Evolutionary conservation across 1,140 invertebrate species (phyloP).

Genomic region (Neodiprion fabricii): DNA sequence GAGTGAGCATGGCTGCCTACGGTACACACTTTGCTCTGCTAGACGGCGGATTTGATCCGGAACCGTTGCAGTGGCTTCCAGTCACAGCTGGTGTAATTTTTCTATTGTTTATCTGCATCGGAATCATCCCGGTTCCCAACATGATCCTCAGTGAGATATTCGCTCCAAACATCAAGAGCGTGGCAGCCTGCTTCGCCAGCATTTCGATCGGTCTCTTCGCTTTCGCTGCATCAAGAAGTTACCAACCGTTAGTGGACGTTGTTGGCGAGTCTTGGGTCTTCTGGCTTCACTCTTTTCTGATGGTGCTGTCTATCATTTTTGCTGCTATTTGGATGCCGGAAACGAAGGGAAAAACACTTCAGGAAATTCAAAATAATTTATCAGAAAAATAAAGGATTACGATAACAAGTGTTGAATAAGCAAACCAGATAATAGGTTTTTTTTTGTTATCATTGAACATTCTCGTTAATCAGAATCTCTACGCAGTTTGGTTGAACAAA

Average conservation of each 20-base stretch:
- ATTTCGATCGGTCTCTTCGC: conserved; percentile 75
- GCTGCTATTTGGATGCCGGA: conserved; percentile 74
- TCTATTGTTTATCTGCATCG: conserved; percentile 71
- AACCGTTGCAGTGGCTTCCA: conserved; percentile 63
- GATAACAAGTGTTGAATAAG: neutral
- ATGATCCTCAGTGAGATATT: conserved; percentile 79
- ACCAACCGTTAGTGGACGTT: conserved; percentile 67
- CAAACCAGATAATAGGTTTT: too few relatives aligned
- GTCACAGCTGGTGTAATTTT: conserved; percentile 67
- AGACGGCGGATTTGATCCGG: neutral
- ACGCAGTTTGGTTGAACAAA: too few relatives aligned
- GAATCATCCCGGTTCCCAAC: conserved; percentile 75
- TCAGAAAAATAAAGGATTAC: neutral
- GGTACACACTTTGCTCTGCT: conserved; percentile 7
- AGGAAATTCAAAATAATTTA: conserved; percentile 30
- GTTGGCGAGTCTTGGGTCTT: conserved; percentile 75
- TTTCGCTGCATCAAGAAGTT: conserved; percentile 78
- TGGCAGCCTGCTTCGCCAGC: conserved; percentile 74
- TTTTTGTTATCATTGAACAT: too few relatives aligned
- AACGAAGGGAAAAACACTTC: conserved; percentile 81
- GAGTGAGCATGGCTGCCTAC: neutral
- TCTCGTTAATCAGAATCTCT: too few relatives aligned
- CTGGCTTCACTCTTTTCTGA: conserved; percentile 75
- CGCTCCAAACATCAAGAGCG: conserved; percentile 72
- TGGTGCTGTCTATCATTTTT: conserved; percentile 69